phyloP scores from a whole-genome alignment of 1,140 invertebrate species.

The Drosophila varians region DNA sequence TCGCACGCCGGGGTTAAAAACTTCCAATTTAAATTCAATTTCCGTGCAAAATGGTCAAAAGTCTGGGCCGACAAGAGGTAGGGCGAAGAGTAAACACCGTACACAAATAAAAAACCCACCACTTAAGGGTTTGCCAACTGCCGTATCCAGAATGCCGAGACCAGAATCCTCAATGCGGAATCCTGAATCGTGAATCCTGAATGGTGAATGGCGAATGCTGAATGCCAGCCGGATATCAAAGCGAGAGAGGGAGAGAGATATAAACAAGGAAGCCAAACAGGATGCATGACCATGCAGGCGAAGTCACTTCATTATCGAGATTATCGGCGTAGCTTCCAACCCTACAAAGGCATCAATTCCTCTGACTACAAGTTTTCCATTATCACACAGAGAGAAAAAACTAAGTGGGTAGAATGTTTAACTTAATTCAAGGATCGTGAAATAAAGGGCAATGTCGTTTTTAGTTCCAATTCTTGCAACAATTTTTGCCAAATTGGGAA shows the following conservation, averaged over 20 bases:
- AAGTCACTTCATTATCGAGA: slow-evolving; percentile 82
- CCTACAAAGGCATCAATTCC: slow-evolving; percentile 56
- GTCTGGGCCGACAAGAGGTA: slow-evolving; percentile 55
- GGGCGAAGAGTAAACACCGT: slow-evolving; percentile 27
- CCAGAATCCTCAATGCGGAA: slow-evolving; percentile 18
- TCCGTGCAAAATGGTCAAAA: slow-evolving; percentile 81
- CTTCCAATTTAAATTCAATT: slow-evolving; percentile 82
- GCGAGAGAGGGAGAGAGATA: slow-evolving; percentile 51
- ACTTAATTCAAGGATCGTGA: too few species aligned
- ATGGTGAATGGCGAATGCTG: slow-evolving; percentile 23
- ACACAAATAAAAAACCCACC: slow-evolving; percentile 65
- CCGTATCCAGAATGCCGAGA: slow-evolving; percentile 29
- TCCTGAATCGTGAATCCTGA: slow-evolving; percentile 11
- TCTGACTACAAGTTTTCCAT: slow-evolving; percentile 19
- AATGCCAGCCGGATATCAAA: slow-evolving; percentile 73
- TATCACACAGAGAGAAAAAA: slow-evolving; percentile 22
- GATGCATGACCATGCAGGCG: slow-evolving; percentile 75
- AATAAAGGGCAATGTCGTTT: too few species aligned
- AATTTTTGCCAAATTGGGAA: too few species aligned
- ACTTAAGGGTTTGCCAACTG: slow-evolving; percentile 63
- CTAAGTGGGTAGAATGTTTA: accelerated
- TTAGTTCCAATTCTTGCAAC: too few species aligned
- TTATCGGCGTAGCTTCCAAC: slow-evolving; percentile 79
- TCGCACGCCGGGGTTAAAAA: slow-evolving; percentile 78
- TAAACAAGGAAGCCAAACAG: slow-evolving; percentile 52